Evolutionary conservation across 1,140 invertebrate species (phyloP), one percentile per base, ranked within the genome.

Genomic region (Drosophila bocki): DNA sequence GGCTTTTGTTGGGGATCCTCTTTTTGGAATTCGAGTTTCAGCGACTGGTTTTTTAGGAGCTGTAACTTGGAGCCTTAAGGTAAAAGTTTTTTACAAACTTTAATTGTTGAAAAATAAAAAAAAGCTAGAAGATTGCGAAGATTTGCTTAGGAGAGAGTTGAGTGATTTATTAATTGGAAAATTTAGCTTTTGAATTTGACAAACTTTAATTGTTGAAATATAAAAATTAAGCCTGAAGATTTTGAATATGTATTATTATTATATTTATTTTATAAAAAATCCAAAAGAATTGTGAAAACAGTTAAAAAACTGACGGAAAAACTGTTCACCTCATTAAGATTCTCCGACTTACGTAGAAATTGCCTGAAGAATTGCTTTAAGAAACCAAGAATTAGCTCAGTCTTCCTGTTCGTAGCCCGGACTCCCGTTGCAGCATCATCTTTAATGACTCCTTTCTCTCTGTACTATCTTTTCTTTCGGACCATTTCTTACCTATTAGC

Each of bases 21-120:
- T 50, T 48, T 48, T 71, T 19, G 44, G 51, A 58, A 67, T 78
- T 78, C 78, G 53, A 59, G 63, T 61, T 74, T 29, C 7, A 7
- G 35, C 42, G 76, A 83, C 81, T 80, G 80, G 81, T 83, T 83
- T 39, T 22, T 76, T 54, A 22, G 47, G 61, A 79, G 64, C 67
- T 78, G 47, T 22, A 33, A 60, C 51, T 22, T 39, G 2, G 5
- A 26, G 19, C 19, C 53, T 39, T 26, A 17, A 4, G 11, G 12
- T 54, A 33, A 6, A 22, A 9, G 17, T 15, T 54, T 54, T 42
- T 15, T 2, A 8, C 12, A 17, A 35, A 19, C 9, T 19, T 54
- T 37, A 37, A 13, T 35, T 19, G 32, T 35, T 19, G 11, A 19
- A 19, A 19, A 13, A 32, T 17, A 17, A 17, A 35, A 8, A 13